Percentiles rank a stretch among this genome's conserved stretches.
These are phyloP conservation scores for Simalia tracyae DNA, from an alignment of 2,797 vertebrate genomes.

Conservation along the genomic window DNA sequence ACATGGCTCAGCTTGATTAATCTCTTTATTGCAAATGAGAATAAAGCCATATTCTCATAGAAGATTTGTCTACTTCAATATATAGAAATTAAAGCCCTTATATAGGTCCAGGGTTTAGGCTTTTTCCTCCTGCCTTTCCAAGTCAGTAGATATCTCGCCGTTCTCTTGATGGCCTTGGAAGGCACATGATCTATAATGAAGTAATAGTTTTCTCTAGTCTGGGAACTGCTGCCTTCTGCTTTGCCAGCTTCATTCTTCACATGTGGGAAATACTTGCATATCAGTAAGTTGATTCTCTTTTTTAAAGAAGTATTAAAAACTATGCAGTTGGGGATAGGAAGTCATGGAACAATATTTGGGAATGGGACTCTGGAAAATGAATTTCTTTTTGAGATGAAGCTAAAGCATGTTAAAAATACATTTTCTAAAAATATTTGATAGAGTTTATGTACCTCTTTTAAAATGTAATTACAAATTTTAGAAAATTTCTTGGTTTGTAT, in stretches of 20 bases:
- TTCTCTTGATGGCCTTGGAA: not conserved
- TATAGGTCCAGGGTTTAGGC: not conserved
- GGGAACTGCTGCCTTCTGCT: not conserved
- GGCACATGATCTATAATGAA: not conserved
- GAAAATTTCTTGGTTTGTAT: not conserved
- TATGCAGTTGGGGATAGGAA: conserved; percentile 18
- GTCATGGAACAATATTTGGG: conserved; percentile 16
- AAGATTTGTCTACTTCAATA: not conserved
- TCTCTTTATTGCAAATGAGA: not conserved
- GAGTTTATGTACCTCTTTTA: not conserved
- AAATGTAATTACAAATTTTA: conserved; percentile 13
- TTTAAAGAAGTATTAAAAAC: conserved; percentile 15
- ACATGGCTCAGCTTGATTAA: not conserved
- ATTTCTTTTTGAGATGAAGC: conserved; percentile 25
- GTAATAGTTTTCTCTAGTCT: not conserved
- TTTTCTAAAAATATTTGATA: not conserved
- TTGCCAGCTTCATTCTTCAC: not conserved
- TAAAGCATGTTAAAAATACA: conserved; percentile 27
- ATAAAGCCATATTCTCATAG: not conserved
- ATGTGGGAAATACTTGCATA: conserved; percentile 52
- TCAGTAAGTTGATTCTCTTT: conserved; percentile 52
- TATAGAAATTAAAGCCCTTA: not conserved
- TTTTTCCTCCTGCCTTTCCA: not conserved
- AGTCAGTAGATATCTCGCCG: not conserved
- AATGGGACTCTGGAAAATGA: not conserved